Evolutionary conservation across 2,797 vertebrate genomes (phyloP).

Genomic region (Amniataba percoides): DNA sequence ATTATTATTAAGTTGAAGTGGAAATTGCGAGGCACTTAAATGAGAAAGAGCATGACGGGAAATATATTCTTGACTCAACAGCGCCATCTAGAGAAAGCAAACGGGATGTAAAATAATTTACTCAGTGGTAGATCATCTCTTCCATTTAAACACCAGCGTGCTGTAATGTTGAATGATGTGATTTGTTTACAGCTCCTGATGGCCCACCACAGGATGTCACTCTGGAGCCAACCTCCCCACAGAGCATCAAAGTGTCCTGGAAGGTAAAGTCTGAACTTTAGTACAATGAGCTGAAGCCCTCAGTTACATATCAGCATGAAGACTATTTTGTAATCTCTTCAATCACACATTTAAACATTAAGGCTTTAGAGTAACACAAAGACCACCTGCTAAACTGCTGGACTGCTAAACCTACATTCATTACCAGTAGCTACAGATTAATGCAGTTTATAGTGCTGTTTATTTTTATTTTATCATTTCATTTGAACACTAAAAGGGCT

Average conservation of each 20-base stretch:
- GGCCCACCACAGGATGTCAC: constrained; percentile 96
- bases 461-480: neutral
- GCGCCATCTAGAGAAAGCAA: constrained; percentile 69
- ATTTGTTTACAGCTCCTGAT: constrained; percentile 90
- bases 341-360: neutral
- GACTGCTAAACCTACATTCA: neutral
- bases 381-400: no score
- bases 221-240: constrained; percentile 96
- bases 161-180: constrained; percentile 40
- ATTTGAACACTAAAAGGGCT: neutral
- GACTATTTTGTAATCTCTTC: neutral
- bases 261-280: constrained; percentile 86
- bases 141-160: constrained; percentile 1
- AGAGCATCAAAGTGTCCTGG: constrained; percentile 98
- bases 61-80: constrained; percentile 46
- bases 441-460: neutral
- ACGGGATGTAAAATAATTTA: neutral
- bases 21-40: constrained; percentile 25
- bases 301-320: neutral
- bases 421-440: neutral
- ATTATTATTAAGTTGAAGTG: constrained; percentile 44
- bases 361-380: neutral
- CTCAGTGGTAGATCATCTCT: neutral
- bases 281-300: neutral
- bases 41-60: neutral